phyloP scores from a whole-genome alignment of 2,113 vertebrate species.

The Salvator merianae region DNA sequence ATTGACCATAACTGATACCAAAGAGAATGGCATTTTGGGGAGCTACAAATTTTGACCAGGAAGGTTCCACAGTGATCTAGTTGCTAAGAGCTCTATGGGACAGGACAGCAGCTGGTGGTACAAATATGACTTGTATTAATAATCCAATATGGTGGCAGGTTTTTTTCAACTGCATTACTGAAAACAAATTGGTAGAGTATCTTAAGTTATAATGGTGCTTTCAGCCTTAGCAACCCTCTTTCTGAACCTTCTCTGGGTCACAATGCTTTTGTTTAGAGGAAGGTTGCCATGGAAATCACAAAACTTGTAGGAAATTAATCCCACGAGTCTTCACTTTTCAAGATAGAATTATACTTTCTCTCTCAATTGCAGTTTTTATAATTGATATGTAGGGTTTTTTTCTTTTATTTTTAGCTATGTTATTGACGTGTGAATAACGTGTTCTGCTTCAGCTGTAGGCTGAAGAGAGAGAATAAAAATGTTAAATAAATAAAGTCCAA shows the following conservation, averaged over 20 bases:
- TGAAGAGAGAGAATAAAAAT: neutral
- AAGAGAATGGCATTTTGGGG: neutral
- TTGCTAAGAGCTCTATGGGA: neutral
- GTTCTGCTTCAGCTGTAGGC: neutral
- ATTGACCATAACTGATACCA: neutral
- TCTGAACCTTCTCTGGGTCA: neutral
- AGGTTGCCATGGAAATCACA: neutral
- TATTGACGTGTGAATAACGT: neutral
- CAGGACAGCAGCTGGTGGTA: neutral
- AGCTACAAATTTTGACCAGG: neutral
- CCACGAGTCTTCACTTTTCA: too few relatives aligned
- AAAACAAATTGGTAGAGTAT: neutral
- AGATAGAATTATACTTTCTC: neutral
- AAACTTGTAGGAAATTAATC: neutral
- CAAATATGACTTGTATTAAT: neutral
- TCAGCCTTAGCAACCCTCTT: neutral
- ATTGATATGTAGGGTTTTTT: neutral
- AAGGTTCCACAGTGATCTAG: neutral
- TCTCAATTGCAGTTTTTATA: neutral
- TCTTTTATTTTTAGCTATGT: neutral
- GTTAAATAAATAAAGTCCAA: neutral
- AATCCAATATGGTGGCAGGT: neutral
- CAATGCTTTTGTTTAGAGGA: neutral
- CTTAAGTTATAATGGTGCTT: neutral
- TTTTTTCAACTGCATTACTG: neutral